Conservation (phyloP, 2,888 invertebrate genomes). For the Microctonus hyperodae region DNA sequence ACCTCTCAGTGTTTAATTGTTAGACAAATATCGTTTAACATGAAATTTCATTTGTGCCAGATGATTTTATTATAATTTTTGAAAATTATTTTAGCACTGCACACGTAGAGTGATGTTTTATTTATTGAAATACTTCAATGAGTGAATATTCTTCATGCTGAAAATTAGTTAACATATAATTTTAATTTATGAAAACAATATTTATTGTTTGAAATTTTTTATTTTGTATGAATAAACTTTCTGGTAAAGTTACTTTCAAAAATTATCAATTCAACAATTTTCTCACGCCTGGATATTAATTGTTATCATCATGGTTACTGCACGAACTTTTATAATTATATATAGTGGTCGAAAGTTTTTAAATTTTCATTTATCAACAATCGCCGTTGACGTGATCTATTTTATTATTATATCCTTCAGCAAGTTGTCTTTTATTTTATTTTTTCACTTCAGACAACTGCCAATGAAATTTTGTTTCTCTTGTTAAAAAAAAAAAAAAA, state of each 20-base stretch:
- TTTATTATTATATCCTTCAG: background rate
- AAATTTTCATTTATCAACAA: background rate
- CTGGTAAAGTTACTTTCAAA: too few relatives aligned
- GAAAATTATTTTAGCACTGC: background rate
- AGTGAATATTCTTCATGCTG: too few relatives aligned
- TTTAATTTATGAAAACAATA: too few relatives aligned
- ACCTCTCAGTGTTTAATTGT: conserved; percentile 9
- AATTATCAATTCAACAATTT: too few relatives aligned
- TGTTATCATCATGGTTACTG: background rate
- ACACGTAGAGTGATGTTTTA: too few relatives aligned
- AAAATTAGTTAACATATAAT: too few relatives aligned
- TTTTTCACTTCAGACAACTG: background rate
- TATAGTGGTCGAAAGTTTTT: background rate
- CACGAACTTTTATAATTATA: background rate
- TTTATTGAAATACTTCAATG: too few relatives aligned
- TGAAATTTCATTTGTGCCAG: background rate
- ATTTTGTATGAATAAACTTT: too few relatives aligned
- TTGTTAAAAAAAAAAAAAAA: background rate
- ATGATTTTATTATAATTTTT: background rate
- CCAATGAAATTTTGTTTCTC: background rate
- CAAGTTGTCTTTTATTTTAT: background rate
- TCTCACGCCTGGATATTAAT: too few relatives aligned
- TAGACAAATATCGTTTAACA: conserved; percentile 1
- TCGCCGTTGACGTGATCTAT: background rate
- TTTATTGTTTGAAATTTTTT: too few relatives aligned